Percentiles rank a stretch among this genome's conserved stretches.
phyloP scores from a whole-genome alignment of 2,888 invertebrate genomes.

The Trachelus tabidus region DNA sequence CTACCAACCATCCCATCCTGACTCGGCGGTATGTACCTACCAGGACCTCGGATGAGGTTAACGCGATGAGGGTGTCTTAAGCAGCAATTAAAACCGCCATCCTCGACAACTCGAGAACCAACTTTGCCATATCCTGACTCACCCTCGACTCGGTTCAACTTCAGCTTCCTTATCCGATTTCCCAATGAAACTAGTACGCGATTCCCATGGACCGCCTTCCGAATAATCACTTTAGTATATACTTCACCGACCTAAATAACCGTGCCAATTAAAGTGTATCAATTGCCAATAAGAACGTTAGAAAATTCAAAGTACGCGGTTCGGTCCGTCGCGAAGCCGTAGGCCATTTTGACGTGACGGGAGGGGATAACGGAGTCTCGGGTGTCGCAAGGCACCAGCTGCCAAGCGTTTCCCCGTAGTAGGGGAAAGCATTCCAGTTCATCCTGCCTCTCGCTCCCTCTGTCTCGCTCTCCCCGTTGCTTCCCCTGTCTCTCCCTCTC shows the following conservation, averaged over 20 bases:
- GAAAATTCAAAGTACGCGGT: not conserved
- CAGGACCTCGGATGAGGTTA: conserved; percentile 33
- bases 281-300: not conserved
- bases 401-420: not conserved
- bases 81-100: conserved; percentile 55
- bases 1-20: conserved; percentile 19
- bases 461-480: conserved; percentile 16
- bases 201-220: not conserved
- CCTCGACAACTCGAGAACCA: not conserved
- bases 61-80: conserved; percentile 47
- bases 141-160: not conserved
- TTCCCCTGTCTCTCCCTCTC: conserved; percentile 9
- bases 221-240: not conserved
- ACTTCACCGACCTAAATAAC: not conserved
- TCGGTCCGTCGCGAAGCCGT: not conserved
- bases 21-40: conserved; percentile 19
- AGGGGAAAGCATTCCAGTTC: not conserved
- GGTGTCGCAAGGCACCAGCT: conserved; percentile 4
- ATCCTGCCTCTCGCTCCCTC: conserved; percentile 13
- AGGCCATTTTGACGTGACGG: conserved; percentile 3
- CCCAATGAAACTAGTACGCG: not conserved
- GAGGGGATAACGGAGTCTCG: not conserved
- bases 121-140: not conserved
- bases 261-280: not conserved
- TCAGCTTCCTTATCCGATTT: not conserved